Evolutionary conservation across 2,888 invertebrate genomes (phyloP).

Genomic region (Catocala fraxini): DNA sequence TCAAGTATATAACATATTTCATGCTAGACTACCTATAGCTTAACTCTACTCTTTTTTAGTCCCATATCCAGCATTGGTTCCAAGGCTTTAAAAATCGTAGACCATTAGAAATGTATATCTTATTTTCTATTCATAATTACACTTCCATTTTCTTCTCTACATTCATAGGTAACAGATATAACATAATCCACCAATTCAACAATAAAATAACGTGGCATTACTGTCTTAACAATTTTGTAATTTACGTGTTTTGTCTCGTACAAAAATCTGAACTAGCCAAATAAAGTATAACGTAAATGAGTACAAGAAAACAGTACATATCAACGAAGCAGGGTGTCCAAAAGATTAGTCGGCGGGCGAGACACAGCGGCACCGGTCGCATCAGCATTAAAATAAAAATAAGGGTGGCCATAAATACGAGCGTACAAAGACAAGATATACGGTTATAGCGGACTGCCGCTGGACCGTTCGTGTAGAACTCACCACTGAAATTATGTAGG

Average conservation of each 20-base stretch:
- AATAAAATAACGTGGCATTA: no score
- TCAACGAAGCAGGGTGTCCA: slow-evolving; percentile 58
- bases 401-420: slow-evolving; percentile 83
- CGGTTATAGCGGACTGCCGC: slow-evolving; percentile 78
- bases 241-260: not conserved
- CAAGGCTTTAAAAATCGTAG: no score
- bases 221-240: no score
- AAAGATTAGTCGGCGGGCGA: slow-evolving; percentile 74
- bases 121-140: no score
- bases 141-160: no score
- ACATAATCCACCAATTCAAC: no score
- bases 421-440: slow-evolving; percentile 85
- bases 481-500: slow-evolving; percentile 53
- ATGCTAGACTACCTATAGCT: no score
- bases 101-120: no score
- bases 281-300: slow-evolving; percentile 15
- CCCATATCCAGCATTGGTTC: no score
- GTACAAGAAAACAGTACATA: slow-evolving; percentile 33
- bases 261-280: not conserved
- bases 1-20: no score
- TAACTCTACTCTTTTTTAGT: no score
- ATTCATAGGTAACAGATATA: no score
- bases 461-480: slow-evolving; percentile 67
- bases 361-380: slow-evolving; percentile 83
- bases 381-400: slow-evolving; percentile 88